These are phyloP conservation scores for Zaprionus bogoriensis DNA, from an alignment of 2,888 invertebrate genomes.

Conservation along the genomic window DNA sequence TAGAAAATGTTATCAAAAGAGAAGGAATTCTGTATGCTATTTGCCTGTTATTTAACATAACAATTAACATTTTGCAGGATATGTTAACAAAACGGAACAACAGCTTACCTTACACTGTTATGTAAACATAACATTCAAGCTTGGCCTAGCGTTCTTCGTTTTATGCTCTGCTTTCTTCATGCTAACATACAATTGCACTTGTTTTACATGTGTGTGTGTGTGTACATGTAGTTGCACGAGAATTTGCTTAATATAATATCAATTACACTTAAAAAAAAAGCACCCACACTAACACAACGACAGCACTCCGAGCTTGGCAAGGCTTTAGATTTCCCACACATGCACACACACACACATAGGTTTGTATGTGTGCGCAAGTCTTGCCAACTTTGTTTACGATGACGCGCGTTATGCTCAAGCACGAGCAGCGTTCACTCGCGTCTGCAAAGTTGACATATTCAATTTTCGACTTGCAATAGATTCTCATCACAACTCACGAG, in stretches of 20 bases:
- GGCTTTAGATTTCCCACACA: neutral
- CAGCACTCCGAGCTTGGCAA: neutral
- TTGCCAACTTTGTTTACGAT: constrained; percentile 30
- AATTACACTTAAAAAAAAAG: no score
- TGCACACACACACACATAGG: neutral
- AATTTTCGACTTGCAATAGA: constrained; percentile 25
- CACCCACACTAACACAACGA: neutral
- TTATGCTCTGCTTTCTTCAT: neutral
- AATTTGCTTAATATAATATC: no score
- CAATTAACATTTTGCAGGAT: no score
- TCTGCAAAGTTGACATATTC: constrained; percentile 31
- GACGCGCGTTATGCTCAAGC: constrained; percentile 9
- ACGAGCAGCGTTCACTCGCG: constrained; percentile 12
- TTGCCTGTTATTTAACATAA: no score
- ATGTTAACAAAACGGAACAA: no score
- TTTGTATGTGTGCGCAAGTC: neutral
- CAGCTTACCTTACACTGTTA: no score
- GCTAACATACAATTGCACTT: neutral
- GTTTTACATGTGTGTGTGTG: neutral
- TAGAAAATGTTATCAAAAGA: neutral
- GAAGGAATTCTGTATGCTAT: no score
- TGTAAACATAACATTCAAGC: neutral
- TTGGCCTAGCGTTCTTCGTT: neutral
- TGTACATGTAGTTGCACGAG: no score
- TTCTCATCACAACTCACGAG: constrained; percentile 25